A percentile compares a stretch with the other conserved stretches of the same genome.
These are phyloP conservation scores for Parambassis ranga DNA, from an alignment of 2,797 vertebrate species.

Conservation along the genomic window DNA sequence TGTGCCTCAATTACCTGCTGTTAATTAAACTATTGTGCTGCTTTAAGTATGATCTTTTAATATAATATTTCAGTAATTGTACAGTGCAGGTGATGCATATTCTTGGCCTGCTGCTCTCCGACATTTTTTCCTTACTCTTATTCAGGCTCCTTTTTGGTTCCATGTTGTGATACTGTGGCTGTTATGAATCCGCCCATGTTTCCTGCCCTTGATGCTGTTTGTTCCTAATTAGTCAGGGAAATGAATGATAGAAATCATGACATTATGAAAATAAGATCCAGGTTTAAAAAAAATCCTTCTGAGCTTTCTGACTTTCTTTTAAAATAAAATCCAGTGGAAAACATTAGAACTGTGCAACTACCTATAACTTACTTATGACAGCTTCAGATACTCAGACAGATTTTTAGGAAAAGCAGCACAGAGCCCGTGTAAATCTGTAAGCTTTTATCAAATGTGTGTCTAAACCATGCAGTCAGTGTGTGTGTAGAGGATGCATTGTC, in stretches of 20 bases:
- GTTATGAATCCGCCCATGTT: neutral
- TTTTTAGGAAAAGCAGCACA: neutral
- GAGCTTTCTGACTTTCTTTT: rapidly evolving
- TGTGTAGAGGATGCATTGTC: neutral
- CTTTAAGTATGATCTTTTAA: slow-evolving; percentile 13
- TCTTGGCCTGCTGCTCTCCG: neutral
- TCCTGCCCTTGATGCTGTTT: neutral
- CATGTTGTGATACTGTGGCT: neutral
- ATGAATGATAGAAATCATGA: neutral
- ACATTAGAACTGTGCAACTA: neutral
- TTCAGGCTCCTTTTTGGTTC: neutral
- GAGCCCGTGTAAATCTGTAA: neutral
- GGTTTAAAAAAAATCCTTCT: neutral
- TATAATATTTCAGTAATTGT: neutral
- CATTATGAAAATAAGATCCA: neutral
- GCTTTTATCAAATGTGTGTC: neutral
- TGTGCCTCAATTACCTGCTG: slow-evolving; percentile 25
- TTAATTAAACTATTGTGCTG: slow-evolving; percentile 25
- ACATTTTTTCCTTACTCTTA: neutral
- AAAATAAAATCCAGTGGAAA: too few species aligned
- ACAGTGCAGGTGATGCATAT: neutral
- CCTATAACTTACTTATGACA: rapidly evolving
- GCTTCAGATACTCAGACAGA: neutral
- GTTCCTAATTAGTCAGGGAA: neutral
- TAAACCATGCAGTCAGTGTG: slow-evolving; percentile 14